Evolutionary conservation across 2,888 invertebrate species (phyloP).

Genomic region (Drosophila anceps): DNA sequence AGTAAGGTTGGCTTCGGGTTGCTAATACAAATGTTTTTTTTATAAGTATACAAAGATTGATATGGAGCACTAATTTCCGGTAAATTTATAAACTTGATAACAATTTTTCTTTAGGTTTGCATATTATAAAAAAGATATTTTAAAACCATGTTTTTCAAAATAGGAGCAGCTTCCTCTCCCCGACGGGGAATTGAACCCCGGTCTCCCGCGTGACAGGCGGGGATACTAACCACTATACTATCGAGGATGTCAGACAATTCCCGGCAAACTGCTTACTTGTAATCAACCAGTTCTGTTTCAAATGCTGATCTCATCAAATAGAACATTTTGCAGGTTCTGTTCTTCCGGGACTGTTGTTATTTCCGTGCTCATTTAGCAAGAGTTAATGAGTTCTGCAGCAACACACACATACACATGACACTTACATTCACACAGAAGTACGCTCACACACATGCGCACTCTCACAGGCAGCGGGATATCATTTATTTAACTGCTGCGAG

Average conservation of each 20-base stretch:
- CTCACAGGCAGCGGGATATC: conserved; percentile 43
- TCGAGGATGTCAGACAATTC: conserved; percentile 38
- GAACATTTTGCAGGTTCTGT: conserved; percentile 40
- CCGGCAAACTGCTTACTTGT: conserved; percentile 14
- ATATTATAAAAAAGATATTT: neutral
- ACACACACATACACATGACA: conserved; percentile 12
- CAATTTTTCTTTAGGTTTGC: too few species aligned
- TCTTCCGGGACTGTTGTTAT: conserved; percentile 47
- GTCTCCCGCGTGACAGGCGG: conserved; percentile 74
- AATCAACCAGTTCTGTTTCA: conserved; percentile 25
- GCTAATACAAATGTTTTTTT: too few species aligned
- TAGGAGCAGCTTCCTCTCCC: conserved; percentile 33
- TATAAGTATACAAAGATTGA: too few species aligned
- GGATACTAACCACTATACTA: conserved; percentile 75
- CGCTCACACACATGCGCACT: conserved; percentile 16
- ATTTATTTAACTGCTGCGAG: conserved; percentile 68
- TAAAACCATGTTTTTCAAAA: neutral
- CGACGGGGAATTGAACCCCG: conserved; percentile 69
- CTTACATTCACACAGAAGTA: neutral
- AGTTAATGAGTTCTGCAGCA: conserved; percentile 61
- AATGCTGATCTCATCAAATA: conserved; percentile 48
- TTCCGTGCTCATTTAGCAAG: conserved; percentile 61
- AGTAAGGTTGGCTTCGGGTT: too few species aligned
- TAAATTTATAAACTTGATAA: too few species aligned
- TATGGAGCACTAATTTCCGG: too few species aligned